These are phyloP conservation scores for Apamea crenata DNA, from an alignment of 2,888 invertebrate genomes.

Conservation along the genomic window DNA sequence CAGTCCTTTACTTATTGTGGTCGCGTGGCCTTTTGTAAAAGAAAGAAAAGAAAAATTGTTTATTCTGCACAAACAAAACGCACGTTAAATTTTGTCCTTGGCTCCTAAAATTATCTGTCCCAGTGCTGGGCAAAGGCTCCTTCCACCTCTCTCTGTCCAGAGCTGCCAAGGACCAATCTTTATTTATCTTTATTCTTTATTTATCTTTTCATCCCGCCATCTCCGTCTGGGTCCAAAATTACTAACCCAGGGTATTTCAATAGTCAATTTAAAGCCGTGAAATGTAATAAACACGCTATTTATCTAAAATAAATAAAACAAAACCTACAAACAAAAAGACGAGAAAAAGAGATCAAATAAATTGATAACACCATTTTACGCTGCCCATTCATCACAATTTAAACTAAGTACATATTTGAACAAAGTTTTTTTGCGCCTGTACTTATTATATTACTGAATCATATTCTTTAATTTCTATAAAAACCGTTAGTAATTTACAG, in stretches of 20 bases:
- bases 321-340: background rate
- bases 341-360: conserved; percentile 1
- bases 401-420: conserved; percentile 6
- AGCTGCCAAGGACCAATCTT: too few relatives aligned
- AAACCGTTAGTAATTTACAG: conserved; percentile 40
- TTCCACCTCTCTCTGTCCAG: too few relatives aligned
- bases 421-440: conserved; percentile 33
- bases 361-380: conserved; percentile 1
- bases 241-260: background rate
- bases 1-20: background rate
- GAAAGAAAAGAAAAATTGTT: too few relatives aligned
- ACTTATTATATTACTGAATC: conserved; percentile 5
- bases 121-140: too few relatives aligned
- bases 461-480: conserved; percentile 37
- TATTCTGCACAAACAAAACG: too few relatives aligned
- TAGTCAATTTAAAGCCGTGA: background rate
- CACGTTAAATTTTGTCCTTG: too few relatives aligned
- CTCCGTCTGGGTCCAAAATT: too few relatives aligned
- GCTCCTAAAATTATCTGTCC: too few relatives aligned
- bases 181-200: too few relatives aligned
- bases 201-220: too few relatives aligned
- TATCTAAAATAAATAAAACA: conserved; percentile 8
- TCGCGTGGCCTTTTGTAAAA: background rate
- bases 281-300: background rate
- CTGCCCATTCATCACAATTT: conserved; percentile 37